A percentile compares a stretch with the other conserved stretches of the same genome.
phyloP scores from a whole-genome alignment of 2,888 invertebrate genomes.

The Dolichopus griseipennis region DNA sequence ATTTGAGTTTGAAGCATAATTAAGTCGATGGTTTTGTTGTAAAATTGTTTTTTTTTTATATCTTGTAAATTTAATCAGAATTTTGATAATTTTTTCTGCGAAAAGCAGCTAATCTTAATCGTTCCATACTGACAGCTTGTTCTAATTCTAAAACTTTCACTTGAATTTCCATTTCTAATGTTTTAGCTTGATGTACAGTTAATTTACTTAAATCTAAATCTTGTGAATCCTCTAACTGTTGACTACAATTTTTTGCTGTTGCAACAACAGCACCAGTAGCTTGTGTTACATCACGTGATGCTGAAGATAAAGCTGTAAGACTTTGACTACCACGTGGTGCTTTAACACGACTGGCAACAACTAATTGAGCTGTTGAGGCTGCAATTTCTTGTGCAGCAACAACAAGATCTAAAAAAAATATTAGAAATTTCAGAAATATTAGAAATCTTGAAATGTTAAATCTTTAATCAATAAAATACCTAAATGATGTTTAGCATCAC shows the following conservation, averaged over 20 bases:
- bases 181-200: slow-evolving; percentile 88
- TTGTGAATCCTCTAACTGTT: slow-evolving; percentile 79
- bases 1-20: too few species aligned
- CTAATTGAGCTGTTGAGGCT: slow-evolving; percentile 92
- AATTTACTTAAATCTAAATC: slow-evolving; percentile 83
- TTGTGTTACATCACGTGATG: slow-evolving; percentile 80
- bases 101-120: slow-evolving; percentile 73
- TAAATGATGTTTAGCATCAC: slow-evolving; percentile 66
- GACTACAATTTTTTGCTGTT: slow-evolving; percentile 80
- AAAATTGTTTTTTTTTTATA: too few species aligned
- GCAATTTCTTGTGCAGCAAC: slow-evolving; percentile 96
- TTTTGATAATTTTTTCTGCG: slow-evolving; percentile 78
- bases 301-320: slow-evolving; percentile 69
- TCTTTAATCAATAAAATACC: neutral
- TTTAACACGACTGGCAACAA: slow-evolving; percentile 93
- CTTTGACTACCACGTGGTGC: slow-evolving; percentile 76
- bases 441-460: neutral
- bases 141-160: slow-evolving; percentile 90
- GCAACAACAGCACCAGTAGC: slow-evolving; percentile 91
- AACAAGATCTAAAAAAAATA: slow-evolving; percentile 50
- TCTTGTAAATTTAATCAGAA: slow-evolving; percentile 24
- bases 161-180: slow-evolving; percentile 95
- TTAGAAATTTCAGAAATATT: neutral
- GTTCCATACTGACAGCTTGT: slow-evolving; percentile 78
- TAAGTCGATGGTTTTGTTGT: too few species aligned